phyloP scores from a whole-genome alignment of 2,888 invertebrate genomes.

The Diloba caeruleocephala region DNA sequence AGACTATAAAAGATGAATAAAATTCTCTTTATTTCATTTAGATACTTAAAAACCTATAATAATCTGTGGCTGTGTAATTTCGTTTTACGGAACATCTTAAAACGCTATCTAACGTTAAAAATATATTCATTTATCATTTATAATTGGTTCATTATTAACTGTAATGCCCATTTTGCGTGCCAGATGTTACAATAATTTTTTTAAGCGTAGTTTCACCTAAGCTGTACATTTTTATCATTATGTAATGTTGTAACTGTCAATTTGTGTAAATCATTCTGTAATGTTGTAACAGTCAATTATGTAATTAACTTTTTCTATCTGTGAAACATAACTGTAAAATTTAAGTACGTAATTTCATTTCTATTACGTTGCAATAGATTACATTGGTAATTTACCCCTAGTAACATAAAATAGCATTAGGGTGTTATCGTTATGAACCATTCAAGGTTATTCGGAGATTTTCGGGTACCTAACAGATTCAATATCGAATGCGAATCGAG shows the following conservation, averaged over 20 bases:
- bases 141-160: conserved; percentile 47
- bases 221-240: conserved; percentile 18
- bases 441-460: too few species aligned
- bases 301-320: conserved; percentile 36
- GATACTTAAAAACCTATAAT: neutral
- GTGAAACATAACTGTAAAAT: neutral
- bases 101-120: conserved; percentile 17
- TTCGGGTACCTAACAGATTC: too few species aligned
- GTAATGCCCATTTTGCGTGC: conserved; percentile 36
- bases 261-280: conserved; percentile 24
- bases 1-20: neutral
- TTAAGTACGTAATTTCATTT: neutral
- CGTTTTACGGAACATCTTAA: conserved; percentile 5
- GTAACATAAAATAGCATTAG: too few species aligned
- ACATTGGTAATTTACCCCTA: too few species aligned
- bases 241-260: conserved; percentile 11
- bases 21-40: neutral
- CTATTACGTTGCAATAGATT: neutral
- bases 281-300: conserved; percentile 24
- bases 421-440: too few species aligned
- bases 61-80: conserved; percentile 4
- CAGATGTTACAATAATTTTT: conserved; percentile 50
- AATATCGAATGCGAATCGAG: too few species aligned
- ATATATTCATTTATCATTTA: conserved; percentile 45
- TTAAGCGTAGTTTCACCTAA: conserved; percentile 38